These are phyloP conservation scores for Heloderma charlesbogerti DNA, from an alignment of 2,113 vertebrate genomes.

Conservation along the genomic window DNA sequence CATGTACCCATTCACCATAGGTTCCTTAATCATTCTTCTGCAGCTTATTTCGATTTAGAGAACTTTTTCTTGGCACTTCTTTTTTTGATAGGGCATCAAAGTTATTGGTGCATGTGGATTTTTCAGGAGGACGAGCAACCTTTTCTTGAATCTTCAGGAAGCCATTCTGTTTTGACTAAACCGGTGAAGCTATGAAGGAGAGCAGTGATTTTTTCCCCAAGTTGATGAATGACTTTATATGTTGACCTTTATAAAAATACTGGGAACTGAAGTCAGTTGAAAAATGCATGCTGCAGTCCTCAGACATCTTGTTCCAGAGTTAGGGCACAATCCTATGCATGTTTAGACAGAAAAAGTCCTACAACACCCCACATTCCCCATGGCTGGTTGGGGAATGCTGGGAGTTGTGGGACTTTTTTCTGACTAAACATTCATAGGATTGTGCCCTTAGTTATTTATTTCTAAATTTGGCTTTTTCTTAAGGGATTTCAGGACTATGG, in stretches of 20 bases:
- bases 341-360: no score
- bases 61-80: background rate
- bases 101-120: background rate
- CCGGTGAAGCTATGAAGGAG: slow-evolving; percentile 7
- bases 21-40: background rate
- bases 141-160: slow-evolving; percentile 25
- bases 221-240: background rate
- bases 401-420: no score
- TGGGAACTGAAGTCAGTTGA: background rate
- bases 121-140: slow-evolving; percentile 4
- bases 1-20: background rate
- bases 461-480: background rate
- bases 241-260: slow-evolving; percentile 27
- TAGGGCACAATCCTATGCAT: no score
- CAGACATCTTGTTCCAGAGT: background rate
- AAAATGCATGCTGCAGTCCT: background rate
- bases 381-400: no score
- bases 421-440: no score
- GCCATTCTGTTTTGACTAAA: background rate
- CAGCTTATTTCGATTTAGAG: background rate
- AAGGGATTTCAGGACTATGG: background rate
- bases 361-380: no score
- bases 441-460: background rate
- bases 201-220: background rate
- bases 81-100: background rate